Base-by-base conservation (phyloP, 2,888 invertebrate species). In the Cephus runcator region DNA sequence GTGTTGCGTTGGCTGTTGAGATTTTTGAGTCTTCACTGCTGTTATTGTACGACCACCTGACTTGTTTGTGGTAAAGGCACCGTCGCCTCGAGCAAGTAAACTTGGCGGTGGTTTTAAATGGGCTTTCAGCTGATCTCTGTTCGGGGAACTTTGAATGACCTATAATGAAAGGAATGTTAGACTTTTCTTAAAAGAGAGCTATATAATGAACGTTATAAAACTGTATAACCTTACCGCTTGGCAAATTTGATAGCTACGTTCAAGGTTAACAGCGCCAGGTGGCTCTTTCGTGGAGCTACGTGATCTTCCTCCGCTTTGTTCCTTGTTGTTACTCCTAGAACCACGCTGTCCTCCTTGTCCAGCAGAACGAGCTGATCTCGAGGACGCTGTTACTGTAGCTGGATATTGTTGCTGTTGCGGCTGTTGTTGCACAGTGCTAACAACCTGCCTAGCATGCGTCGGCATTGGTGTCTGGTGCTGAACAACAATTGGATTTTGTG, bases 241-340 rank as follows among this genome's bases (percentile, higher is more conserved):
- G 88, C 97, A 97, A 86, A 98, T 98, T 92, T 98, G 98, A 92
- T 98, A 97, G 90, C 98, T 98, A 78, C 98, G 94, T 90, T 98
- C 98, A 77, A 98, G 92, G 92, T 98, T 98, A 68, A 98, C 97
- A 6, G 97, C 97, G 1, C 97, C 97, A 0, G 97, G 97, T 0
- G 97, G 97, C 80, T 97, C 95, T 90, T 96, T 96, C 87, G 95
- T 96, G 11, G 94, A 93, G 83, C 93, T 94, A 75, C 91, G 87
- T 35, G 90, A 89, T 76, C 91, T 85, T 15, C 90, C 88, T 68
- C 87, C 85, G 23, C 87, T 86, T 77, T 88, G 89, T 77, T 91
- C 91, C 78, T 88, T 91, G 56, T 88, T 90, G 68, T 81, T 86
- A 75, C 83, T 88, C 68, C 90, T 86, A 23, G 89, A 87, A 30